Evolutionary conservation across 2,797 vertebrate species (phyloP).

Genomic region (Lindbergichthys nudifrons): DNA sequence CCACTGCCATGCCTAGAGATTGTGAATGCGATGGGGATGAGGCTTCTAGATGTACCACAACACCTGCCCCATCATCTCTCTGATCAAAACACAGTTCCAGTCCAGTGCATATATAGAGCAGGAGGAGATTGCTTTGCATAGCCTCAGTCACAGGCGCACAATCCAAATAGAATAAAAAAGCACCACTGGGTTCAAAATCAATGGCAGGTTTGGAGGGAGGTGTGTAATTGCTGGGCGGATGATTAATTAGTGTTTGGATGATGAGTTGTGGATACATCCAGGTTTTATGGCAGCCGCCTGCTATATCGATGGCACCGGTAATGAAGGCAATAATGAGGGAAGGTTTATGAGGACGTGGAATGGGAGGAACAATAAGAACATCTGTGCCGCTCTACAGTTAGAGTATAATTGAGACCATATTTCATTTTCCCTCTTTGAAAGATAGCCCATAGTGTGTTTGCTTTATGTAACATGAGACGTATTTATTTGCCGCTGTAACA

Average conservation of each 20-base stretch:
- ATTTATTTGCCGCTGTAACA: constrained; percentile 47
- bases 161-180: constrained; percentile 34
- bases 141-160: constrained; percentile 11
- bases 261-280: constrained; percentile 67
- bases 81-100: constrained; percentile 58
- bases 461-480: constrained; percentile 45
- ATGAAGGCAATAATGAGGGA: constrained; percentile 77
- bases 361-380: constrained; percentile 72
- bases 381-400: constrained; percentile 68
- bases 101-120: constrained; percentile 47
- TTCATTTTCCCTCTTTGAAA: constrained; percentile 64
- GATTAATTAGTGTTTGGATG: constrained; percentile 74
- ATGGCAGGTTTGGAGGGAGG: constrained; percentile 37
- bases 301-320: constrained; percentile 70
- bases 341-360: constrained; percentile 64
- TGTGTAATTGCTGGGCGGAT: constrained; percentile 63
- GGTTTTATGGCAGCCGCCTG: constrained; percentile 65
- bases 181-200: constrained; percentile 46
- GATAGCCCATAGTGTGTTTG: constrained; percentile 10
- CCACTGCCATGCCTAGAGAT: constrained; percentile 46
- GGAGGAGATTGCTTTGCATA: constrained; percentile 53
- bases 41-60: constrained; percentile 38
- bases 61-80: constrained; percentile 66
- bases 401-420: constrained; percentile 66
- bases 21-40: constrained; percentile 41